Base-by-base conservation (phyloP, 2,797 vertebrate species). In the Intellagama lesueurii region DNA sequence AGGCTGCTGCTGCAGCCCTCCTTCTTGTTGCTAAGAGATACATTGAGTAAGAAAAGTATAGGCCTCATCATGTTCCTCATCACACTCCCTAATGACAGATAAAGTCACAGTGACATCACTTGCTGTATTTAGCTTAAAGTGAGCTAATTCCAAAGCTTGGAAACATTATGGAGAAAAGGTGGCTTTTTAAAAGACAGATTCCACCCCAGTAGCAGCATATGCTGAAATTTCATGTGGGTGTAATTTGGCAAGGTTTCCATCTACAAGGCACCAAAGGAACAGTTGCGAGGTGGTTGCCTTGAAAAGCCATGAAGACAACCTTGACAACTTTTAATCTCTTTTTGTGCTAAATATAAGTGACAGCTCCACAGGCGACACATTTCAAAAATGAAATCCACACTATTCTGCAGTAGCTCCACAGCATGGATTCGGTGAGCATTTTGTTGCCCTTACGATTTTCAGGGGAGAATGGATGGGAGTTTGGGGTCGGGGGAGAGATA, bases 351-450 rank as follows among this genome's bases (percentile, higher is more conserved):
- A 87, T 90, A 85, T 69, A 92, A 83, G 82, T 87, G 92, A 88
- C 89, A 94, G 16, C 28, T 93, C 93, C 82, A 86, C 86, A 92
- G 90, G 91, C 79, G 91, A 95, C 90, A 77, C 68, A 83, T 60
- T 93, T 94, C 78, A 81, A 90, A 78, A 47, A 80, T 89, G 86
- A 91, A 93, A 94, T 92, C 86, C 47, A 88, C 56, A 81, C 80
- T 90, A 88, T 32, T 86, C 70, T 78, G 70, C 89, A 86, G 19
- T 82, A 86, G 88, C 90, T 94, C 32, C 44, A 93, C 26, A 91
- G 30, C 32, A 91, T 89, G 5, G 0, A 12, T 87, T 94, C 89
- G 70, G 86, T 82, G 73, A 85, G 47, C 77, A 92, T 92, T 35
- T 70, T 81, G 17, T 40, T 87, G 28, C 81, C 76, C 76, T 92